phyloP scores from a whole-genome alignment of 2,797 vertebrate genomes.

The Malurus leucopterus region DNA sequence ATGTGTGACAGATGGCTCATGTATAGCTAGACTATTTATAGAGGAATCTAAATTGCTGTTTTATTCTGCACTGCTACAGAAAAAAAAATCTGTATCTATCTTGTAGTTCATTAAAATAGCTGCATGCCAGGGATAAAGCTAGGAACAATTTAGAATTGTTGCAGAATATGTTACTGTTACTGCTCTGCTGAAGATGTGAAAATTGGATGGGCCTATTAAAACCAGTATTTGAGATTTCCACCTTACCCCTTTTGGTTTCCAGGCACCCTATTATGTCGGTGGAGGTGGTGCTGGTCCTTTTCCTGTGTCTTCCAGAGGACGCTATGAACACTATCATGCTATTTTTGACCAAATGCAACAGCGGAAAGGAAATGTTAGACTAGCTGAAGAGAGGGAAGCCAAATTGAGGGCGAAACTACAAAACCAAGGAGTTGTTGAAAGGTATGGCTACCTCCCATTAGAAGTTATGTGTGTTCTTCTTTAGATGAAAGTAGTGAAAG shows the following conservation, averaged over 20 bases:
- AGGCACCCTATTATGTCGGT: conserved; percentile 79
- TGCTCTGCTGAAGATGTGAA: background rate
- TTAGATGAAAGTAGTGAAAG: conserved; percentile 56
- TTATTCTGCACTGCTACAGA: background rate
- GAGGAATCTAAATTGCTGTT: background rate
- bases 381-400: conserved; percentile 64
- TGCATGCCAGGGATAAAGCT: background rate
- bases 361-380: conserved; percentile 65
- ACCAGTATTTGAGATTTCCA: conserved; percentile 13
- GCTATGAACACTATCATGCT: conserved; percentile 81
- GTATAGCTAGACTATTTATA: background rate
- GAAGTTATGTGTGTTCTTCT: background rate
- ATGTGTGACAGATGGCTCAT: background rate
- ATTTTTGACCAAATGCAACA: conserved; percentile 83
- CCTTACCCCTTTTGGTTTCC: conserved; percentile 42
- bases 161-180: background rate
- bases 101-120: background rate
- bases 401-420: conserved; percentile 42
- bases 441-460: conserved; percentile 56
- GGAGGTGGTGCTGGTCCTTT: conserved; percentile 70
- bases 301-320: conserved; percentile 67
- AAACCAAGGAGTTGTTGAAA: conserved; percentile 49
- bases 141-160: background rate
- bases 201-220: background rate
- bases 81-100: background rate